A percentile compares a stretch with the other conserved stretches of the same genome.
Conservation (phyloP, 2,888 invertebrate species). For the Diarsia brunnea region DNA sequence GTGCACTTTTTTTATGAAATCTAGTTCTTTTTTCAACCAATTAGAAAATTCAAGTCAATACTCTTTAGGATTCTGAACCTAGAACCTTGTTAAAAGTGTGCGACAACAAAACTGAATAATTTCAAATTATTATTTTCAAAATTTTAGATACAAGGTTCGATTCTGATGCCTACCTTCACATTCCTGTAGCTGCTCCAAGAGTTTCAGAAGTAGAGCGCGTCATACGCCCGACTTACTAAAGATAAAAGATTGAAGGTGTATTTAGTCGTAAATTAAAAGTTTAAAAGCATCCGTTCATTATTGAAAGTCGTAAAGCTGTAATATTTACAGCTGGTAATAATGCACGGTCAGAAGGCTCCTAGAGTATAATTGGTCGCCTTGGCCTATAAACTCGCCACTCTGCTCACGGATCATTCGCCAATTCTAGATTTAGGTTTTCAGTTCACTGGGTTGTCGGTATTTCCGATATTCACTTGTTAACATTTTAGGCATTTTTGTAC, state of each 20-base stretch:
- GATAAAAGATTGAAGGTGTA: constrained; percentile 36
- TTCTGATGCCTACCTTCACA: background rate
- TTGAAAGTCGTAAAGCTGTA: constrained; percentile 71
- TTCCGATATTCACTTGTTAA: constrained; percentile 76
- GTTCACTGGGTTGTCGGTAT: constrained; percentile 86
- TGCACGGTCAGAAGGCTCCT: constrained; percentile 72
- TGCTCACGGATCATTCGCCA: constrained; percentile 85
- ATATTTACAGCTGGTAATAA: constrained; percentile 71
- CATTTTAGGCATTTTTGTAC: constrained; percentile 46
- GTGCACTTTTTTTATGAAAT: background rate
- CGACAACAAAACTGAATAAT: background rate
- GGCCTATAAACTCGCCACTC: constrained; percentile 85
- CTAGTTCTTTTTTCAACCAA: background rate
- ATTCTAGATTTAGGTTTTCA: constrained; percentile 90
- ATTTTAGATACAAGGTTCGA: background rate
- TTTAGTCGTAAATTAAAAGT: constrained; percentile 46
- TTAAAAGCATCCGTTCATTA: constrained; percentile 60
- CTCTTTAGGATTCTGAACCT: background rate
- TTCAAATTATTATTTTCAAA: background rate
- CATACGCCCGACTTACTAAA: constrained; percentile 9
- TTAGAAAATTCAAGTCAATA: background rate
- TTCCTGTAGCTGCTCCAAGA: background rate
- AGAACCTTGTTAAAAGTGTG: background rate
- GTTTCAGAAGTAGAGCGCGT: constrained; percentile 1
- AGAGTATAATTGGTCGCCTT: constrained; percentile 86